Evolutionary conservation across 2,888 invertebrate genomes (phyloP).

Genomic region (Fabriciana adippe): DNA sequence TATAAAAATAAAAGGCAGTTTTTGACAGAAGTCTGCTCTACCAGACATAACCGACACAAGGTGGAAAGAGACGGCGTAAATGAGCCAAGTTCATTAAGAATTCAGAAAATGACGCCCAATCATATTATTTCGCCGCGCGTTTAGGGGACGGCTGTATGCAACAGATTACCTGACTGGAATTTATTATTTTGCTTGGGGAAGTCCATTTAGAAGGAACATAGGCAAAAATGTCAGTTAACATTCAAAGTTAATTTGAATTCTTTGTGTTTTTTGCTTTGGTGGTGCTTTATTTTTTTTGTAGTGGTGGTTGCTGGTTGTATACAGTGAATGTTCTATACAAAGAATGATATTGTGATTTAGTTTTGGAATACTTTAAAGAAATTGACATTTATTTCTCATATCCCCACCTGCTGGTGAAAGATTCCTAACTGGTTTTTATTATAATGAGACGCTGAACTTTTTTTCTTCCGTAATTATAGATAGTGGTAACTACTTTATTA

Average conservation of each 20-base stretch:
- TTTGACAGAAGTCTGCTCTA: too few species aligned
- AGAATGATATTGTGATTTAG: too few species aligned
- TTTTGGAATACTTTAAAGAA: too few species aligned
- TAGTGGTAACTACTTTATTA: too few species aligned
- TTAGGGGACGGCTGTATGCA: conserved; percentile 53
- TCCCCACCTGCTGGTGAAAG: too few species aligned
- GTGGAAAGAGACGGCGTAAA: conserved; percentile 48
- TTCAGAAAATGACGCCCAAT: conserved; percentile 74
- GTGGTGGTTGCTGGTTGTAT: too few species aligned
- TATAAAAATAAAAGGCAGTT: too few species aligned
- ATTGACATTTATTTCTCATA: too few species aligned
- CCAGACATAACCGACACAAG: neutral
- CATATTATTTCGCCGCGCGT: conserved; percentile 62
- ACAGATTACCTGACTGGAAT: conserved; percentile 13
- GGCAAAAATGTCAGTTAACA: conserved; percentile 11
- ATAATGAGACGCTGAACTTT: too few species aligned
- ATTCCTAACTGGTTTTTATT: too few species aligned
- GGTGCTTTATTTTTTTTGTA: neutral
- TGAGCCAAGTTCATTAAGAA: conserved; percentile 69
- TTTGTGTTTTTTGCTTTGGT: conserved; percentile 4
- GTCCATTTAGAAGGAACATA: conserved; percentile 11
- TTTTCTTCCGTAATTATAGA: too few species aligned
- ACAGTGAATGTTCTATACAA: too few species aligned
- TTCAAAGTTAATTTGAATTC: conserved; percentile 13
- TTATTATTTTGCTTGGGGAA: conserved; percentile 12